These are phyloP conservation scores for Penaeus monodon DNA, from an alignment of 2,888 invertebrate genomes.

Conservation along the genomic window DNA sequence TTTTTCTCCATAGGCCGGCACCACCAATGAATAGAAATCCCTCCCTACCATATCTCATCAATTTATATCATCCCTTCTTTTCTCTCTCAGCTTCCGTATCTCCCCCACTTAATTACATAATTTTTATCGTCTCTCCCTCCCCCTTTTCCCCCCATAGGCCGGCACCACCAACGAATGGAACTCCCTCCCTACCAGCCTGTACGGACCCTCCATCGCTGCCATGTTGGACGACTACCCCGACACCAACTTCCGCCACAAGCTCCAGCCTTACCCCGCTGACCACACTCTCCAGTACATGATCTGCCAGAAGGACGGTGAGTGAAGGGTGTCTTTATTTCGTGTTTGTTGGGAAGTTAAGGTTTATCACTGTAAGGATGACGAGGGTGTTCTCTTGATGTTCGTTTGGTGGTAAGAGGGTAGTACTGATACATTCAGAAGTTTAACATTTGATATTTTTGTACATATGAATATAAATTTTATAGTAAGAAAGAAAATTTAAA, in stretches of 20 bases:
- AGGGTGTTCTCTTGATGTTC: too few species aligned
- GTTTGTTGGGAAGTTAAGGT: not conserved
- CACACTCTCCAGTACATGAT: conserved; percentile 65
- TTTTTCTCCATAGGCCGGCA: conserved; percentile 35
- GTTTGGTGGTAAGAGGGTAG: too few species aligned
- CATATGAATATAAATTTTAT: too few species aligned
- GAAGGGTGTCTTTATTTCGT: not conserved
- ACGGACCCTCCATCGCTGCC: conserved; percentile 65
- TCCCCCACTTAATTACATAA: too few species aligned
- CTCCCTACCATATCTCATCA: conserved; percentile 27
- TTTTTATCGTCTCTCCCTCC: not conserved
- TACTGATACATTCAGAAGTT: too few species aligned
- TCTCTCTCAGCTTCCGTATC: not conserved
- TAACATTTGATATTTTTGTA: too few species aligned
- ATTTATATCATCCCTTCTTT: not conserved
- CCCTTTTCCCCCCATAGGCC: conserved; percentile 13
- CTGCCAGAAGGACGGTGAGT: conserved; percentile 64
- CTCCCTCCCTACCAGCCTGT: conserved; percentile 62
- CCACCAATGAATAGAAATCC: conserved; percentile 64
- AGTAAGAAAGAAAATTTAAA: too few species aligned
- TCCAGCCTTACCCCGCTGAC: conserved; percentile 65
- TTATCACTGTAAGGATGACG: too few species aligned
- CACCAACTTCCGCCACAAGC: conserved; percentile 65
- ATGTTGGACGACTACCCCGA: conserved; percentile 64
- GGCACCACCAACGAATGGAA: conserved; percentile 65